Base-by-base conservation (phyloP, 1,140 invertebrate genomes). In the Zaprionus nigranus region DNA sequence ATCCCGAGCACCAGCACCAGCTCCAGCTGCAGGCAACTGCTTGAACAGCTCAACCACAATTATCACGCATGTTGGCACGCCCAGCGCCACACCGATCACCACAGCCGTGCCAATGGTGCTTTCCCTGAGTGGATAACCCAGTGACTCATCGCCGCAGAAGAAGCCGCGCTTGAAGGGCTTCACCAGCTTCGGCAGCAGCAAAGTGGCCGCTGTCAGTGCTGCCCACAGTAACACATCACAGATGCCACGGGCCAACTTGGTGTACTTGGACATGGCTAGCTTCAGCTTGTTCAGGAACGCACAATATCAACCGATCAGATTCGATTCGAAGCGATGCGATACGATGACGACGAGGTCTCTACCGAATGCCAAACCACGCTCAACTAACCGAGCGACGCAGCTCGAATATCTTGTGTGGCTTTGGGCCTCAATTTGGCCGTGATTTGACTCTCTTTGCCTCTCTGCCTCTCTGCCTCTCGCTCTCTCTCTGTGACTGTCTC, bases 71-170 rank as follows among this genome's bases (percentile, higher is more conserved):
- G 69, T 81, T 54, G 91, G 91, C 22, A 86, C 76, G 0, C 53
- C 75, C 11, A 92, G 28, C 0, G 65, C 51, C 0, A 91, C 40
- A 13, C 54, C 77, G 6, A 86, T 69, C 59, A 92, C 24, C 40
- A 72, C 28, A 0, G 46, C 20, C 1, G 51, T 54, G 6, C 82
- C 66, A 57, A 98, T 95, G 1, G 97, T 98, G 3, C 95, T 97
- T 2, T 94, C 93, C 60, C 95, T 94, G 86, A 94, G 96, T 5
- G 98, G 98, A 93, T 99, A 97, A 75, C 95, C 95, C 49, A 99
- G 94, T 62, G 97, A 97, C 88, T 99, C 97, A 94, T 99, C 98
- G 91, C 98, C 96, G 94, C 98, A 99, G 93, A 97, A 99, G 94
- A 99, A 99, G 20, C 98, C 98, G 63, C 98, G 94, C 78, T 97